Evolutionary conservation across 2,888 invertebrate genomes (phyloP).

Genomic region (Horisme vitalbata): DNA sequence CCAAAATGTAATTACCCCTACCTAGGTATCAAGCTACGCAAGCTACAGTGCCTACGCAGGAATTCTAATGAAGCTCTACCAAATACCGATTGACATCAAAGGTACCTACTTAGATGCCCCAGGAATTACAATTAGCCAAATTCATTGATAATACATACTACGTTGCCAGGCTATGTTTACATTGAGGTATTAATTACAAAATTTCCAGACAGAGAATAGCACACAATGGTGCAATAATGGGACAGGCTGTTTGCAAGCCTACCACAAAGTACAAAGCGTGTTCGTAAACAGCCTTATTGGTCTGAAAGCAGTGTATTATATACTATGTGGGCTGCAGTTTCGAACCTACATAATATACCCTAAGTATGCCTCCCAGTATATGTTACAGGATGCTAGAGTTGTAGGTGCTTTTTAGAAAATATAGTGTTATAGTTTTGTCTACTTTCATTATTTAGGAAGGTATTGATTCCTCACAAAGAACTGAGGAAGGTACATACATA

Average conservation of each 20-base stretch:
- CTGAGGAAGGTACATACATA: too few species aligned
- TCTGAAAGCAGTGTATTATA: constrained; percentile 54
- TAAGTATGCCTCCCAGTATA: not conserved
- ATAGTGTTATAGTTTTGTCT: not conserved
- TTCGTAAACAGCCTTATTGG: constrained; percentile 66
- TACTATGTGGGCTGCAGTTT: constrained; percentile 11
- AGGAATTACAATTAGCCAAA: constrained; percentile 1
- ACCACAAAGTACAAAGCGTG: constrained; percentile 66
- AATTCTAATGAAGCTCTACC: not conserved
- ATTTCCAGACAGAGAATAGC: constrained; percentile 49
- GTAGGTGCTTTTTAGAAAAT: not conserved
- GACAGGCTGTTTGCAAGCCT: constrained; percentile 53
- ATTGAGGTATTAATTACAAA: constrained; percentile 52
- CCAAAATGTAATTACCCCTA: not conserved
- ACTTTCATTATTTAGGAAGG: too few species aligned
- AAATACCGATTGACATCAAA: not conserved
- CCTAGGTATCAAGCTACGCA: too few species aligned
- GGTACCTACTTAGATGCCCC: not conserved
- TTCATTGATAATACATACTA: not conserved
- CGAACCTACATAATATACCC: not conserved
- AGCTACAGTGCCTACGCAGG: not conserved
- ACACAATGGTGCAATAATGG: constrained; percentile 59
- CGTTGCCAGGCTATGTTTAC: not conserved
- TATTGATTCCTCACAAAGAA: too few species aligned
- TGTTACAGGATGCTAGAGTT: not conserved